These are phyloP conservation scores for Drosophila greeni DNA, from an alignment of 2,888 invertebrate genomes.

Conservation along the genomic window DNA sequence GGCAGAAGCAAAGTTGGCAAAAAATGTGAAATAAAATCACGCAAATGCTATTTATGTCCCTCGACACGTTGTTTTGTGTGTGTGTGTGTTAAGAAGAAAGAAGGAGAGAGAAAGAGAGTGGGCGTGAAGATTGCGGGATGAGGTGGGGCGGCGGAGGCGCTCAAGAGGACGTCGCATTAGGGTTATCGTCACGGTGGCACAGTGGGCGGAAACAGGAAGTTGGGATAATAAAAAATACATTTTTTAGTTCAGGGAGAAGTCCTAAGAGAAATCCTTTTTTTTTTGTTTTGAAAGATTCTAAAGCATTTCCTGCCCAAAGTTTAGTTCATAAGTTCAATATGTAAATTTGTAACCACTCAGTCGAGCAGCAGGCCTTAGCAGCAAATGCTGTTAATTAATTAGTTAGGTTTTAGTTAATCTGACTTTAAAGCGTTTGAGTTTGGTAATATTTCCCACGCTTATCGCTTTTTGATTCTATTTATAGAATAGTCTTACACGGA, in stretches of 20 bases:
- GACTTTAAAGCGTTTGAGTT: too few species aligned
- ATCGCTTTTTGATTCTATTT: too few species aligned
- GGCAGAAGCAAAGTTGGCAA: constrained; percentile 27
- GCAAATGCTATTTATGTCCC: constrained; percentile 59
- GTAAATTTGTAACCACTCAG: too few species aligned
- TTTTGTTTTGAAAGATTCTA: not conserved
- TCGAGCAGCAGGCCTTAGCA: too few species aligned
- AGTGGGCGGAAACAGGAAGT: constrained; percentile 20
- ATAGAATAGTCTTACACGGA: too few species aligned
- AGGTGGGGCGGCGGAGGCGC: constrained; percentile 7
- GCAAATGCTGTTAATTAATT: too few species aligned
- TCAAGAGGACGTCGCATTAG: constrained; percentile 35
- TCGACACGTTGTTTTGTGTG: constrained; percentile 33
- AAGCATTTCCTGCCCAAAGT: not conserved
- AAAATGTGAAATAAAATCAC: constrained; percentile 61
- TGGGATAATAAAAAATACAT: constrained; percentile 3
- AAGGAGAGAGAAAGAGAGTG: not conserved
- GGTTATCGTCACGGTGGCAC: constrained; percentile 33
- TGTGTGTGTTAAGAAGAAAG: not conserved
- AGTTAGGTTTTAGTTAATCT: too few species aligned
- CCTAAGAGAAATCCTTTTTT: not conserved
- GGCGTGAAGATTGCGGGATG: constrained; percentile 4
- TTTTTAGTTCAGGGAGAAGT: not conserved
- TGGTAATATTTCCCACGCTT: too few species aligned
- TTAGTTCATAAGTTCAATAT: too few species aligned